These are phyloP conservation scores for Choloepus hoffmanni DNA, from an alignment of 2,113 vertebrate genomes.

Conservation along the genomic window DNA sequence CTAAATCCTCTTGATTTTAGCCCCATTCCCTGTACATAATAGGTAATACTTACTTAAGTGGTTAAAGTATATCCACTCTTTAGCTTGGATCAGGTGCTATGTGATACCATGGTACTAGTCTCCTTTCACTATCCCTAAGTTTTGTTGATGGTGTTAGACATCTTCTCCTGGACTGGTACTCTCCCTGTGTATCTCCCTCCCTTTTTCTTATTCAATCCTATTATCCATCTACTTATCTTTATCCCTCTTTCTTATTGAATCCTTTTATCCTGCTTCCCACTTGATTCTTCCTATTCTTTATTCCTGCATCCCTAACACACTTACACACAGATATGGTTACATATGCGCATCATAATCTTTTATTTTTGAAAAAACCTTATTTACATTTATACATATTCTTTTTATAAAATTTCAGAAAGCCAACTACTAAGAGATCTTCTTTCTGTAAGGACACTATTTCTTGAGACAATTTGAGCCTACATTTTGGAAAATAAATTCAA, in stretches of 20 bases:
- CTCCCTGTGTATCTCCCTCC: not conserved
- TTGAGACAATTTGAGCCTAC: not conserved
- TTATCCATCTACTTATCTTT: not conserved
- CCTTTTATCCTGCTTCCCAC: not conserved
- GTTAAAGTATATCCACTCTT: not conserved
- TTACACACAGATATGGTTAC: not conserved
- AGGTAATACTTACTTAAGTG: not conserved
- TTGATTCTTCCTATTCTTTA: not conserved
- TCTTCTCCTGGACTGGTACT: conserved; percentile 12
- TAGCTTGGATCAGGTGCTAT: not conserved
- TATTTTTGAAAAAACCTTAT: not conserved
- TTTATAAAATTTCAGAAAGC: conserved; percentile 2
- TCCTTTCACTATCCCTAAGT: conserved; percentile 34
- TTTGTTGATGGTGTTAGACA: conserved; percentile 35
- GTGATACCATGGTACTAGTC: not conserved
- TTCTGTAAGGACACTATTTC: conserved; percentile 28
- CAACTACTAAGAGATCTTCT: not conserved
- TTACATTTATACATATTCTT: not conserved
- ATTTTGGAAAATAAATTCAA: no score
- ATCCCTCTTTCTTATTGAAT: not conserved
- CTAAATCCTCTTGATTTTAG: conserved; percentile 11
- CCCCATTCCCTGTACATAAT: not conserved
- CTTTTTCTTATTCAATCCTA: not conserved
- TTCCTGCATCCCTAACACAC: not conserved
- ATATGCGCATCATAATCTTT: not conserved